Conservation (phyloP, 1,140 invertebrate genomes). For the Calycopis cecrops region DNA sequence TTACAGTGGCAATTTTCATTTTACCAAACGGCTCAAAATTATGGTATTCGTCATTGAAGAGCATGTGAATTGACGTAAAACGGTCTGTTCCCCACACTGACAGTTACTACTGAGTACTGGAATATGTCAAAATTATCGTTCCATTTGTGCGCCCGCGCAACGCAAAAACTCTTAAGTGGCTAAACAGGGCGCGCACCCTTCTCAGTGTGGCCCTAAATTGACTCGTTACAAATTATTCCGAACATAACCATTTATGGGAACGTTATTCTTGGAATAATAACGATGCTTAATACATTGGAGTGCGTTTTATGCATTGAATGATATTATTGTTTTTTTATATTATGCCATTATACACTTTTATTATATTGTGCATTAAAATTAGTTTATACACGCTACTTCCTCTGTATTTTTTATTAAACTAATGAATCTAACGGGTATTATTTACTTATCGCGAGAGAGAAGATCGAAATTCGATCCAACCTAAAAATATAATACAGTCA, state of each 20-base stretch:
- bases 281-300: background rate
- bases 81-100: constrained; percentile 46
- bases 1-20: constrained; percentile 5
- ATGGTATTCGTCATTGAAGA: constrained; percentile 44
- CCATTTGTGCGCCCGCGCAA: constrained; percentile 52
- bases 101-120: constrained; percentile 66
- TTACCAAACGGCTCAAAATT: background rate
- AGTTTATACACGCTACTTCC: too few relatives aligned
- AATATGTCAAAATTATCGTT: constrained; percentile 70
- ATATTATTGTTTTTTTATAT: too few relatives aligned
- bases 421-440: too few relatives aligned
- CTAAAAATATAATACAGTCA: too few relatives aligned
- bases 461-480: too few relatives aligned
- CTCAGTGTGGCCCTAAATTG: constrained; percentile 39
- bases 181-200: constrained; percentile 44
- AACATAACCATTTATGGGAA: constrained; percentile 1
- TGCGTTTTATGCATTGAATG: too few relatives aligned
- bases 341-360: too few relatives aligned
- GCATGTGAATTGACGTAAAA: constrained; percentile 59
- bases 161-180: constrained; percentile 61
- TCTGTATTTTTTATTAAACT: too few relatives aligned
- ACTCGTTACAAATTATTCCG: constrained; percentile 54
- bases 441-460: too few relatives aligned
- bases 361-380: too few relatives aligned
- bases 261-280: background rate